These are phyloP conservation scores for Clarias macrocephalus DNA, from an alignment of 2,113 vertebrate species.

Conservation along the genomic window DNA sequence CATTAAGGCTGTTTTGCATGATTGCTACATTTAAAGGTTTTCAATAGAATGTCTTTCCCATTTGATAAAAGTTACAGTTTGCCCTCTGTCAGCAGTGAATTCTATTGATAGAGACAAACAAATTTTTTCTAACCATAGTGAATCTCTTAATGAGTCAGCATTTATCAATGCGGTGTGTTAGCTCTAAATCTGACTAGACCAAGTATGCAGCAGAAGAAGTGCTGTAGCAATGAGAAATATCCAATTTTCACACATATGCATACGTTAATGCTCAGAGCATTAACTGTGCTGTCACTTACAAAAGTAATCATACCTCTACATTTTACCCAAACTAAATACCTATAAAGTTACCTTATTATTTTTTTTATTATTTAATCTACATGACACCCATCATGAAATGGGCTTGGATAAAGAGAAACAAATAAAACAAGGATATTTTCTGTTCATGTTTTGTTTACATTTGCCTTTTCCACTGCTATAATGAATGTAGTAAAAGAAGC, in stretches of 20 bases:
- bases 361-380: not conserved
- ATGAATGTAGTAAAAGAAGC: too few relatives aligned
- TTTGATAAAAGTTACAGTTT: constrained; percentile 42
- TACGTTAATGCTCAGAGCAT: too few relatives aligned
- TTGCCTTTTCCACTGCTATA: too few relatives aligned
- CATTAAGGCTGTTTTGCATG: not conserved
- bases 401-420: too few relatives aligned
- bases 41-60: not conserved
- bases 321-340: not conserved
- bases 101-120: not conserved
- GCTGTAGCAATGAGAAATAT: not conserved
- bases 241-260: not conserved
- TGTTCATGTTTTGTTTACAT: too few relatives aligned
- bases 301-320: not conserved
- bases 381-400: too few relatives aligned
- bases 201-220: not conserved
- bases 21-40: not conserved
- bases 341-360: not conserved
- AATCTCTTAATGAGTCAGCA: constrained; percentile 34
- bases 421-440: too few relatives aligned
- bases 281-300: not conserved
- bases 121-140: constrained; percentile 23
- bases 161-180: not conserved
- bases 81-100: constrained; percentile 28
- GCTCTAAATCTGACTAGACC: not conserved